phyloP scores from a whole-genome alignment of 1,140 invertebrate genomes.

The Drosophila fuyamai region DNA sequence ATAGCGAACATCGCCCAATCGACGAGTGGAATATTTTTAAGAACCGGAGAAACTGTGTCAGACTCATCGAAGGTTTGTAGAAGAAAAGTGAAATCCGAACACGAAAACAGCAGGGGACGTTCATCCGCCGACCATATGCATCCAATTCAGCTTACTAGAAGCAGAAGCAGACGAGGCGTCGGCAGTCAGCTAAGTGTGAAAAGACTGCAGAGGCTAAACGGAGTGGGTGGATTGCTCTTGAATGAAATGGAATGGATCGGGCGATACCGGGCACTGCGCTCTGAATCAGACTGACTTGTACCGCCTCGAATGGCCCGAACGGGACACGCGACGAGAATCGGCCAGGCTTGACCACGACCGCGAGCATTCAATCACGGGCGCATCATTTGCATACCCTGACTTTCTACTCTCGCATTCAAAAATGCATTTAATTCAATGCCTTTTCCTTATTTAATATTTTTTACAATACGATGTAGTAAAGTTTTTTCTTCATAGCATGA shows the following conservation, averaged over 20 bases:
- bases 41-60: conserved; percentile 36
- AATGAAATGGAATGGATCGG: conserved; percentile 40
- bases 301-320: conserved; percentile 8
- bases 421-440: conserved; percentile 11
- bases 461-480: background rate
- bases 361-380: conserved; percentile 9
- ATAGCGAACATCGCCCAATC: background rate
- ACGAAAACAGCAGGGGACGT: background rate
- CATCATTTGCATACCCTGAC: conserved; percentile 69
- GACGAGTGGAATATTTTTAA: background rate
- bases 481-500: background rate
- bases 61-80: conserved; percentile 1
- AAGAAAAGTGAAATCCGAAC: conserved; percentile 39
- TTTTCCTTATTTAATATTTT: background rate
- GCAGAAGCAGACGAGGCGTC: conserved; percentile 43
- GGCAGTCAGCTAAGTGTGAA: conserved; percentile 72
- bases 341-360: conserved; percentile 41
- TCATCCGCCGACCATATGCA: background rate
- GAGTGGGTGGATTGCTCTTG: conserved; percentile 35
- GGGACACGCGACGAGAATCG: conserved; percentile 61
- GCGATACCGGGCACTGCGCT: conserved; percentile 11
- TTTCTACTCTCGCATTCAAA: conserved; percentile 53
- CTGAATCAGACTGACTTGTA: conserved; percentile 22
- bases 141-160: conserved; percentile 55
- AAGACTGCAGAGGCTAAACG: conserved; percentile 27